phyloP scores from a whole-genome alignment of 2,797 vertebrate species.

The Streptopelia turtur region DNA sequence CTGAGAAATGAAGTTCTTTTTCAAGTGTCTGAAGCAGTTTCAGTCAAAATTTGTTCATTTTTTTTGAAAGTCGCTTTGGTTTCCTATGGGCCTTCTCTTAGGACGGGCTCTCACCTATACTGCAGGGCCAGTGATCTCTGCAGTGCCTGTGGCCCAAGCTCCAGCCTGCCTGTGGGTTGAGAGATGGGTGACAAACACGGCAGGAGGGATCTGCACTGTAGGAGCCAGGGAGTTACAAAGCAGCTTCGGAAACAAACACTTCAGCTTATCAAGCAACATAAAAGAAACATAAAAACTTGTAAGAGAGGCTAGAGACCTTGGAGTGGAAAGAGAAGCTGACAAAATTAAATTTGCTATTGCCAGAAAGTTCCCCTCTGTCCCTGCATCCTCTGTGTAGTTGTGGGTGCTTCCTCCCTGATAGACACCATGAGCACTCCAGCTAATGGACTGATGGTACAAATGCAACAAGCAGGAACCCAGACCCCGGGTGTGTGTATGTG shows the following conservation, averaged over 20 bases:
- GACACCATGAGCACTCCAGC: background rate
- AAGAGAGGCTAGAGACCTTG: background rate
- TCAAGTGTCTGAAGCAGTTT: background rate
- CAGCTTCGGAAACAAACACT: rapidly evolving
- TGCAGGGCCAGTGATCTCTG: background rate
- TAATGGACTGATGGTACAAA: background rate
- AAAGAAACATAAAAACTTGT: background rate
- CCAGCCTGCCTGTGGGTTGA: background rate
- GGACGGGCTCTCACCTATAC: background rate
- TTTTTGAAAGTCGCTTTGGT: background rate
- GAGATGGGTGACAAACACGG: background rate
- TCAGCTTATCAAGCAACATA: background rate
- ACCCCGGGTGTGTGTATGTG: background rate
- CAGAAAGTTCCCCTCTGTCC: background rate
- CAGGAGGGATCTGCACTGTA: background rate
- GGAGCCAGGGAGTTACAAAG: background rate
- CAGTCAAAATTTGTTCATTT: background rate
- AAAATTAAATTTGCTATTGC: background rate
- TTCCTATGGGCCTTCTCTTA: background rate
- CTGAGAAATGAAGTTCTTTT: background rate
- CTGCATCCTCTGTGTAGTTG: background rate
- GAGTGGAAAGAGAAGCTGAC: background rate
- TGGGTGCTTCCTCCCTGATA: no score
- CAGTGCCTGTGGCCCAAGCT: no score
- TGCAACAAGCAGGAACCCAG: background rate